These are phyloP conservation scores for Trematocara nigrifrons DNA, from an alignment of 2,113 vertebrate genomes.

Conservation along the genomic window DNA sequence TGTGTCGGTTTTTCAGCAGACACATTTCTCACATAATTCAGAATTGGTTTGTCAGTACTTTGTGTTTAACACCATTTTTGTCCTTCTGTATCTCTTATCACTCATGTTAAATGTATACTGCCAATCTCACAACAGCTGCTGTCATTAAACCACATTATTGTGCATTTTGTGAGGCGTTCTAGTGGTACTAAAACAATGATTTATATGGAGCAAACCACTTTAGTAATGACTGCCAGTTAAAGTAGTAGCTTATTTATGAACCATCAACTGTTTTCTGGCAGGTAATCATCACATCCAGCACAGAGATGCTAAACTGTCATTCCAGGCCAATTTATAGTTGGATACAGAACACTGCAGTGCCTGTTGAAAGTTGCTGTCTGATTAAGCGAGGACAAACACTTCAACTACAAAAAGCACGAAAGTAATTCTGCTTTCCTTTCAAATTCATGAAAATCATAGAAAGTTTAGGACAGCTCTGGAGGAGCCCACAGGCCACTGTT, in stretches of 20 bases:
- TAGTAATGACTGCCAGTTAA: not conserved
- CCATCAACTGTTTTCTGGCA: not conserved
- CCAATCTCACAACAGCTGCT: not conserved
- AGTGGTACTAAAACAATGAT: not conserved
- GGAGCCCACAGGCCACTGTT: not conserved
- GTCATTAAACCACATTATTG: not conserved
- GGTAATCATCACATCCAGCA: not conserved
- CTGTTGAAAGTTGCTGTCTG: not conserved
- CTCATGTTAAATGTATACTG: not conserved
- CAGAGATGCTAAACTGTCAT: not conserved
- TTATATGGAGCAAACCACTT: not conserved
- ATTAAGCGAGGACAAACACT: not conserved
- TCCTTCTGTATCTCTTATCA: not conserved
- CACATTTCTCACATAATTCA: not conserved
- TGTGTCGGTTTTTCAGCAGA: not conserved
- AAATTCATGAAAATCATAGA: not conserved
- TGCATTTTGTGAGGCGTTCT: not conserved
- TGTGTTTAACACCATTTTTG: not conserved
- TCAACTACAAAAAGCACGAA: not conserved
- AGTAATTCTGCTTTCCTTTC: not conserved
- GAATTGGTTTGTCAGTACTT: not conserved
- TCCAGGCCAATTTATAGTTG: not conserved
- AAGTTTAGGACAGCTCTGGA: not conserved
- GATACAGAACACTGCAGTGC: not conserved
- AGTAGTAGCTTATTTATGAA: not conserved